Percentiles rank a stretch among this genome's conserved stretches.
phyloP scores from a whole-genome alignment of 2,888 invertebrate species.

The Drosophila dives region DNA sequence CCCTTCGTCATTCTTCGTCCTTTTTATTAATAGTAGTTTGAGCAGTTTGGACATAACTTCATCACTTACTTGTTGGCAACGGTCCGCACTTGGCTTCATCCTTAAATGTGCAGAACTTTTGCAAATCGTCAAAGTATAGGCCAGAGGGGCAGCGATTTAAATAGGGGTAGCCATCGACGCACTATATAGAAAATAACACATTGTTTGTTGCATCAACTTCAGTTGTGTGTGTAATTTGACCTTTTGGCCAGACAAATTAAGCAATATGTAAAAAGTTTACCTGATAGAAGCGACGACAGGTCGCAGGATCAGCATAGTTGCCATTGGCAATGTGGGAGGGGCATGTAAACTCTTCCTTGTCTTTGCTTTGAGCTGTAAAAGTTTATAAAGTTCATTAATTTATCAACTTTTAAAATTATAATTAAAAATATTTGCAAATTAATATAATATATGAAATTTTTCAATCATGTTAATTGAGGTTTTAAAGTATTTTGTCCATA shows the following conservation, averaged over 20 bases:
- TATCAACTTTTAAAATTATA: background rate
- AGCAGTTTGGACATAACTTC: slow-evolving; percentile 43
- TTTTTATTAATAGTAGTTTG: slow-evolving; percentile 52
- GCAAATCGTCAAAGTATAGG: slow-evolving; percentile 94
- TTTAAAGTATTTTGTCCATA: background rate
- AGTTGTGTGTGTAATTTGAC: slow-evolving; percentile 8
- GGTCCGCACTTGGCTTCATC: slow-evolving; percentile 96
- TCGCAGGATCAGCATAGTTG: slow-evolving; percentile 95
- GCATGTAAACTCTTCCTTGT: slow-evolving; percentile 89
- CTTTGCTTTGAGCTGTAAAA: slow-evolving; percentile 80
- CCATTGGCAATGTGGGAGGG: slow-evolving; percentile 94
- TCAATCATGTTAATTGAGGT: background rate
- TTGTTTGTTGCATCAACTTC: background rate
- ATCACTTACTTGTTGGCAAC: slow-evolving; percentile 92
- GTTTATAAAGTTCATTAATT: slow-evolving; percentile 1
- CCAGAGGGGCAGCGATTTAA: slow-evolving; percentile 95
- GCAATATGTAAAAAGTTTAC: slow-evolving; percentile 84
- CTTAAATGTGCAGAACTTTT: slow-evolving; percentile 95
- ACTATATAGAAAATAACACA: slow-evolving; percentile 86
- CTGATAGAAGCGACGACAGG: slow-evolving; percentile 95
- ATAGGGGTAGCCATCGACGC: slow-evolving; percentile 95
- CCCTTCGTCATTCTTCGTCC: slow-evolving; percentile 10
- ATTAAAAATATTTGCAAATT: background rate
- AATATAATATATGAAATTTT: background rate
- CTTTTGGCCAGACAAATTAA: slow-evolving; percentile 10